These are phyloP conservation scores for Acrossocheilus wenchowensis DNA, from an alignment of 2,797 vertebrate genomes.

Conservation along the genomic window DNA sequence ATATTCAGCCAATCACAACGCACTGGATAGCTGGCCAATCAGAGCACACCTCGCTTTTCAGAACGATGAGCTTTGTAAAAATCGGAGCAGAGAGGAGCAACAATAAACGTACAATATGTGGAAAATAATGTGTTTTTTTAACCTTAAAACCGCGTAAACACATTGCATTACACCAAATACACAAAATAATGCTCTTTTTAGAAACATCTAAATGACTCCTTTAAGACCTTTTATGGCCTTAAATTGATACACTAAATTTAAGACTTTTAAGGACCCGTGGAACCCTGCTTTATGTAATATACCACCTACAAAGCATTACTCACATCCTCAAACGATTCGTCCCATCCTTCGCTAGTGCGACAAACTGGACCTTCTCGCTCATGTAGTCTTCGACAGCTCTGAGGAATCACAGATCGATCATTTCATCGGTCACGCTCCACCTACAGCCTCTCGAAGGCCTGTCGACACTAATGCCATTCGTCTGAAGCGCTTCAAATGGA, in stretches of 20 bases:
- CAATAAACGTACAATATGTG: too few relatives aligned
- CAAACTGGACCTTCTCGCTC: slow-evolving; percentile 90
- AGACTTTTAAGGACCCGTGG: too few relatives aligned
- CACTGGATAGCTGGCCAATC: too few relatives aligned
- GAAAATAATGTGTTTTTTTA: neutral
- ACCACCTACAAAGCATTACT: slow-evolving; percentile 59
- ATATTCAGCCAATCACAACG: too few relatives aligned
- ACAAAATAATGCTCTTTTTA: too few relatives aligned
- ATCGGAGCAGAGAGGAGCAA: too few relatives aligned
- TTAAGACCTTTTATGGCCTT: neutral
- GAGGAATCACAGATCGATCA: neutral
- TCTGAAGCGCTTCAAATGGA: neutral
- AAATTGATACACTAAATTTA: neutral
- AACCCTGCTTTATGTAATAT: neutral
- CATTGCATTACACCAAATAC: too few relatives aligned
- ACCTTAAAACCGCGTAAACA: too few relatives aligned
- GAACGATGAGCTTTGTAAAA: too few relatives aligned
- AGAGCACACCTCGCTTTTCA: too few relatives aligned
- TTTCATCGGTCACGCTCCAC: slow-evolving; percentile 11
- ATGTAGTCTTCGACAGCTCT: slow-evolving; percentile 90
- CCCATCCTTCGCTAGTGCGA: slow-evolving; percentile 90
- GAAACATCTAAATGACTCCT: neutral
- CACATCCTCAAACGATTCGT: slow-evolving; percentile 90
- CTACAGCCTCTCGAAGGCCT: neutral
- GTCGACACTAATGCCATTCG: too few relatives aligned